Evolutionary conservation across 1,140 invertebrate genomes (phyloP).

Genomic region (Saccostrea glomerata): DNA sequence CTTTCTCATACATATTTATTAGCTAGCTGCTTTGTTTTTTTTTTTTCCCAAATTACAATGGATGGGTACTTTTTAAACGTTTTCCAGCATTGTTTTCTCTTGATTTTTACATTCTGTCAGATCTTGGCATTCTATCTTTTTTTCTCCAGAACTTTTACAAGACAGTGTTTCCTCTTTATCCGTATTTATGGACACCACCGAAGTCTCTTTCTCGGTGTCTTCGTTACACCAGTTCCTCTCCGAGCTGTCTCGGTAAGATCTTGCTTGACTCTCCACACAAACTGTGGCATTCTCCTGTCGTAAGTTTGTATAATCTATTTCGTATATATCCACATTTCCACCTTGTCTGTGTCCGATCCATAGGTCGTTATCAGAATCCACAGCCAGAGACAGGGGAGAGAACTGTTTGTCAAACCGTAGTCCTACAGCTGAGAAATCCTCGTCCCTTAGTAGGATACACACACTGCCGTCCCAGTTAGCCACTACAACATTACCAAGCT

Average conservation of each 20-base stretch:
- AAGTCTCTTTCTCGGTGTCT: background rate
- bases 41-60: too few relatives aligned
- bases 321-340: conserved; percentile 24
- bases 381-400: conserved; percentile 15
- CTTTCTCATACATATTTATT: too few relatives aligned
- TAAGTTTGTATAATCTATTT: conserved; percentile 10
- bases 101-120: too few relatives aligned
- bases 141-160: background rate
- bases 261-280: background rate
- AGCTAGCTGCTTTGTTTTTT: too few relatives aligned
- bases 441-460: conserved; percentile 14
- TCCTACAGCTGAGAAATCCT: conserved; percentile 1
- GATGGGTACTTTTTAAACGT: background rate
- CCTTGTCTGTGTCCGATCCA: conserved; percentile 5
- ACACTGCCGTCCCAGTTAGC: conserved; percentile 38
- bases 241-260: background rate
- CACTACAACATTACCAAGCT: conserved; percentile 14
- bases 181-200: background rate
- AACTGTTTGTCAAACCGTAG: background rate
- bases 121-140: background rate
- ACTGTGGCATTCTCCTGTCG: background rate
- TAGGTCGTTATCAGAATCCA: background rate
- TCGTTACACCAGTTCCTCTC: background rate
- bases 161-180: background rate
- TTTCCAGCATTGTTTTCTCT: background rate